Conservation (phyloP, 1,140 invertebrate genomes). For the Drosophila parabipectinata region DNA sequence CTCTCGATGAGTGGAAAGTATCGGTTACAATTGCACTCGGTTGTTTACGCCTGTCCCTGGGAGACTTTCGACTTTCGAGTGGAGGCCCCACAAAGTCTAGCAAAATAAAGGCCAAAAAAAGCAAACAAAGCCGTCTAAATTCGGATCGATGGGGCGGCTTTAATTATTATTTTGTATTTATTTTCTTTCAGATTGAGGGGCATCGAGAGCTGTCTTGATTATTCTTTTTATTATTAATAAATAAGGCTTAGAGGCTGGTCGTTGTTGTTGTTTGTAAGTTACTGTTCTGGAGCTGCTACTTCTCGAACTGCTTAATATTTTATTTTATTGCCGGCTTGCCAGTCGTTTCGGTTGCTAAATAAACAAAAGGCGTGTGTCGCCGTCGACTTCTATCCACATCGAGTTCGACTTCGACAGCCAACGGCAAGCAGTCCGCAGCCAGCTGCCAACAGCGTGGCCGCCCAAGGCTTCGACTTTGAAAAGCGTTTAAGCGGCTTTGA, state of each 20-base stretch:
- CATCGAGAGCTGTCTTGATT: slow-evolving; percentile 51
- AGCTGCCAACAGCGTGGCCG: too few species aligned
- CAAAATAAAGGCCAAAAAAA: slow-evolving; percentile 62
- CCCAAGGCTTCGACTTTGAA: slow-evolving; percentile 76
- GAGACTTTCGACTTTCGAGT: slow-evolving; percentile 19
- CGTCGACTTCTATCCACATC: slow-evolving; percentile 1
- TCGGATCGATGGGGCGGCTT: slow-evolving; percentile 7
- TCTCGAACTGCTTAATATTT: slow-evolving; percentile 69
- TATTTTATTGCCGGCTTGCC: slow-evolving; percentile 56
- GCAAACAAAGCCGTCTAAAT: slow-evolving; percentile 58
- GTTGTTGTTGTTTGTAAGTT: slow-evolving; percentile 41
- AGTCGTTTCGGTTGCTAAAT: slow-evolving; percentile 48
- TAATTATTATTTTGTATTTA: neutral
- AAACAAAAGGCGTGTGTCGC: slow-evolving; percentile 79
- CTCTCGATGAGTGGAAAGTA: slow-evolving; percentile 23
- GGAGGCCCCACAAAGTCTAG: slow-evolving; percentile 57
- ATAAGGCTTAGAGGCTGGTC: slow-evolving; percentile 60
- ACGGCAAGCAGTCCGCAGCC: too few species aligned
- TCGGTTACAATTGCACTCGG: slow-evolving; percentile 71
- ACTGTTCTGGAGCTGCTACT: slow-evolving; percentile 59
- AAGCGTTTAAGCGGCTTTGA: slow-evolving; percentile 76
- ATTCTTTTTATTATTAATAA: slow-evolving; percentile 77
- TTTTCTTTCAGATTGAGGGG: slow-evolving; percentile 5
- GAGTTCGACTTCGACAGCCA: neutral
- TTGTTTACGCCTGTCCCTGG: slow-evolving; percentile 41